Percentiles rank a stretch among this genome's conserved stretches.
phyloP scores from a whole-genome alignment of 2,888 invertebrate genomes.

The Pasiphila rectangulata region DNA sequence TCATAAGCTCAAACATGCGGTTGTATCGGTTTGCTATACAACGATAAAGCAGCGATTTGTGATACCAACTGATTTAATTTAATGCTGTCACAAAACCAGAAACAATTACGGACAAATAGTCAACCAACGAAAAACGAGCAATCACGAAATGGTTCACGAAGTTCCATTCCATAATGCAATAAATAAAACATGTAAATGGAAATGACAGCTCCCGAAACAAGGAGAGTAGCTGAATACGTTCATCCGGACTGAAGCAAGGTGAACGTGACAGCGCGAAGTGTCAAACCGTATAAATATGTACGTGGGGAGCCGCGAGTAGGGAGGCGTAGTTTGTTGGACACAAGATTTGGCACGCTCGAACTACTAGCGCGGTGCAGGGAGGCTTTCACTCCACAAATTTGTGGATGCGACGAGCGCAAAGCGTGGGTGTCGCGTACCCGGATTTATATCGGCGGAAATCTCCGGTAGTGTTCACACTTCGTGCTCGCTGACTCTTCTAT shows the following conservation, averaged over 20 bases:
- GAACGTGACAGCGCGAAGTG: constrained; percentile 36
- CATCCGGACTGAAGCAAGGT: constrained; percentile 20
- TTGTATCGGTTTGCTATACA: too few relatives aligned
- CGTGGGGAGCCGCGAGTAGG: constrained; percentile 27
- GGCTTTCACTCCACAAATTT: constrained; percentile 67
- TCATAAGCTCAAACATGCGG: too few relatives aligned
- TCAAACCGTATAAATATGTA: constrained; percentile 39
- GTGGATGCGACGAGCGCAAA: constrained; percentile 60
- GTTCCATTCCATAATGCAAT: constrained; percentile 2
- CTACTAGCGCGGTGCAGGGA: constrained; percentile 55
- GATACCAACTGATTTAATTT: too few relatives aligned
- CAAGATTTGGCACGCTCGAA: constrained; percentile 59
- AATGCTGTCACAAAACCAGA: not conserved
- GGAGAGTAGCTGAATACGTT: constrained; percentile 22
- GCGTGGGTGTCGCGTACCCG: constrained; percentile 63
- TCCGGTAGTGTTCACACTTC: constrained; percentile 67
- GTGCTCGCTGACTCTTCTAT: constrained; percentile 53
- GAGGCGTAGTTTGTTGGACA: constrained; percentile 35
- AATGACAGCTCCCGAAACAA: constrained; percentile 19
- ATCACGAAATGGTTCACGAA: constrained; percentile 1
- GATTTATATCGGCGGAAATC: constrained; percentile 74
- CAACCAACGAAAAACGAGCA: constrained; percentile 4
- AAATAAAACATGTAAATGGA: constrained; percentile 18
- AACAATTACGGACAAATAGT: not conserved
- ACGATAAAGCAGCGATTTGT: too few relatives aligned